Evolutionary conservation across 2,888 invertebrate genomes (phyloP).

Genomic region (Zelleria hepariella): DNA sequence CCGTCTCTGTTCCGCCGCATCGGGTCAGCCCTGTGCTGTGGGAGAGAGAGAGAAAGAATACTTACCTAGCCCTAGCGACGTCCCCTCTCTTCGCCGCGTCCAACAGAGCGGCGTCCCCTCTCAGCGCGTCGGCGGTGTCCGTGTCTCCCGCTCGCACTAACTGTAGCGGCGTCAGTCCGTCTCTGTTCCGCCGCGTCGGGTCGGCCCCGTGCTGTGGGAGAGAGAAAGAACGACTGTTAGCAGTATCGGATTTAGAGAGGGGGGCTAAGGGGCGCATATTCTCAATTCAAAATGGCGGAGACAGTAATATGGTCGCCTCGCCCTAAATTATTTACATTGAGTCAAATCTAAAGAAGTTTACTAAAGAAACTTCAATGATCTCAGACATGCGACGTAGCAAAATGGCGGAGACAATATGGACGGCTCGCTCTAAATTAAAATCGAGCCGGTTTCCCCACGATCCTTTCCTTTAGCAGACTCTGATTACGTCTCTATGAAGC

Average conservation of each 20-base stretch:
- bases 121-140: conserved; percentile 92
- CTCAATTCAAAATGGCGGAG: background rate
- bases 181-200: conserved; percentile 93
- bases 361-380: too few species aligned
- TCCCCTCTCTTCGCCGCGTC: conserved; percentile 90
- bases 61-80: conserved; percentile 50
- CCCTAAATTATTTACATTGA: too few species aligned
- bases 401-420: too few species aligned
- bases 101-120: conserved; percentile 92
- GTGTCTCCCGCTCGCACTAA: conserved; percentile 91
- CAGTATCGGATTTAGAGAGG: too few species aligned
- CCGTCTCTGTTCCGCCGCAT: conserved; percentile 97
- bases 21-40: conserved; percentile 90
- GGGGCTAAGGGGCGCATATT: too few species aligned
- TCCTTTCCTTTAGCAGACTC: too few species aligned
- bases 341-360: too few species aligned
- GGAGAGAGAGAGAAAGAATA: conserved; percentile 80
- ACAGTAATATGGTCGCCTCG: background rate
- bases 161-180: conserved; percentile 94
- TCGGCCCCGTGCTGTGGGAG: conserved; percentile 89
- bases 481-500: too few species aligned
- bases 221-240: too few species aligned
- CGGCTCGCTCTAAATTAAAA: too few species aligned
- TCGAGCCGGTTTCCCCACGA: too few species aligned
- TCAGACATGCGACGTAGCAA: too few species aligned